Percentiles rank a stretch among this genome's conserved stretches.
phyloP scores from a whole-genome alignment of 2,113 vertebrate species.

The Tympanuchus pallidicinctus region DNA sequence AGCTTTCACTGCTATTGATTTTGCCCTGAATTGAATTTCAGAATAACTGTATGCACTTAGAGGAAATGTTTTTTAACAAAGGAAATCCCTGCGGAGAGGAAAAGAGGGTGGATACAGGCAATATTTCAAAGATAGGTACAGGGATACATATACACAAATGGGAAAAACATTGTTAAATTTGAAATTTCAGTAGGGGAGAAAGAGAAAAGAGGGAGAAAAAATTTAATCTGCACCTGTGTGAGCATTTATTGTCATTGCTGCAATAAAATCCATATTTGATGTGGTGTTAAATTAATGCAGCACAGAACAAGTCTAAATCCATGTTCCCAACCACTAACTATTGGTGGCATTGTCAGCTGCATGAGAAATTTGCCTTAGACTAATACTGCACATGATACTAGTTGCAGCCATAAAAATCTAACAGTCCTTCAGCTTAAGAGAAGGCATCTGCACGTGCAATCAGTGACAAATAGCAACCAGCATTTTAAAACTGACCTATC shows the following conservation, averaged over 20 bases:
- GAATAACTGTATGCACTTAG: background rate
- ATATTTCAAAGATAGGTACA: background rate
- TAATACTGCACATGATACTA: constrained; percentile 32
- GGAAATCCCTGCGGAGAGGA: background rate
- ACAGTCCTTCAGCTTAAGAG: constrained; percentile 54
- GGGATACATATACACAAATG: constrained; percentile 4
- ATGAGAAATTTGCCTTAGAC: constrained; percentile 47
- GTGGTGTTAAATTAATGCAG: constrained; percentile 82
- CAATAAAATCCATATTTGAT: constrained; percentile 85
- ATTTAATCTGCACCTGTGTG: constrained; percentile 52
- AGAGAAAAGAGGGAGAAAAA: constrained; percentile 23
- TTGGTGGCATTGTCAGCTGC: constrained; percentile 64
- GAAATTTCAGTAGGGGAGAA: background rate
- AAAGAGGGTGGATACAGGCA: background rate
- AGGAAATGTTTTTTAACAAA: background rate
- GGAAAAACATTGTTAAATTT: constrained; percentile 39
- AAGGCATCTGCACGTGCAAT: constrained; percentile 70
- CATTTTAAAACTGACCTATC: constrained; percentile 75
- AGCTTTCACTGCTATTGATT: background rate
- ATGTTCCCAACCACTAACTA: constrained; percentile 68
- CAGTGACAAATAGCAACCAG: constrained; percentile 68
- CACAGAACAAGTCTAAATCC: constrained; percentile 70
- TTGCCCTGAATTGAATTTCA: background rate
- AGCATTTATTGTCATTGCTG: constrained; percentile 79
- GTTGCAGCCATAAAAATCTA: constrained; percentile 58